Conservation (phyloP, 2,797 vertebrate genomes). For the Poecilia wingei region DNA sequence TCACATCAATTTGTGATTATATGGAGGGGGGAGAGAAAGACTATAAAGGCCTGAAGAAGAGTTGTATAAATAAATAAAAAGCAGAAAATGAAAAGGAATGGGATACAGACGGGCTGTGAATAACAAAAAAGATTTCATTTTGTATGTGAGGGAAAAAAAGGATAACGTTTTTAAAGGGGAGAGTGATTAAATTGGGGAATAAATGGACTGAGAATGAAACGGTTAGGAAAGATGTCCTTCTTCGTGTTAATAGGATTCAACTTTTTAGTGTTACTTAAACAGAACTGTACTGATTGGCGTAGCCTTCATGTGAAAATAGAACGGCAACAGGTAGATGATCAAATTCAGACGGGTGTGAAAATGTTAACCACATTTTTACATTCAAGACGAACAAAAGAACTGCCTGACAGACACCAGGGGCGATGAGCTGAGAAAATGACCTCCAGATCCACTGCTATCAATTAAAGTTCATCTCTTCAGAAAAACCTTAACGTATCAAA, state of each 20-base stretch:
- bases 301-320: neutral
- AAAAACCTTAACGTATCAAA: neutral
- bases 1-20: conserved; percentile 56
- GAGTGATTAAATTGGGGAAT: conserved; percentile 24
- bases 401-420: neutral
- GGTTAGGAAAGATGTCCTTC: neutral
- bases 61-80: conserved; percentile 11
- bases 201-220: conserved; percentile 19
- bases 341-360: neutral
- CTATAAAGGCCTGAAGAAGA: neutral
- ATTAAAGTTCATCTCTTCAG: neutral
- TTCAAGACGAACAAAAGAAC: neutral
- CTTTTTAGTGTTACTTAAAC: neutral
- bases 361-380: neutral
- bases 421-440: neutral
- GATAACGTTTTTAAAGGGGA: neutral
- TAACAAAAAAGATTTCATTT: neutral
- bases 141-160: neutral
- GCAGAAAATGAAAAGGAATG: neutral
- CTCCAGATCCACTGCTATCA: neutral
- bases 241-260: neutral
- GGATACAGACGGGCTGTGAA: neutral
- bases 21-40: neutral
- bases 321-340: neutral
- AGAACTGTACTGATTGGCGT: neutral